phyloP scores from a whole-genome alignment of 2,113 vertebrate species.

The Alaudala cheleensis region DNA sequence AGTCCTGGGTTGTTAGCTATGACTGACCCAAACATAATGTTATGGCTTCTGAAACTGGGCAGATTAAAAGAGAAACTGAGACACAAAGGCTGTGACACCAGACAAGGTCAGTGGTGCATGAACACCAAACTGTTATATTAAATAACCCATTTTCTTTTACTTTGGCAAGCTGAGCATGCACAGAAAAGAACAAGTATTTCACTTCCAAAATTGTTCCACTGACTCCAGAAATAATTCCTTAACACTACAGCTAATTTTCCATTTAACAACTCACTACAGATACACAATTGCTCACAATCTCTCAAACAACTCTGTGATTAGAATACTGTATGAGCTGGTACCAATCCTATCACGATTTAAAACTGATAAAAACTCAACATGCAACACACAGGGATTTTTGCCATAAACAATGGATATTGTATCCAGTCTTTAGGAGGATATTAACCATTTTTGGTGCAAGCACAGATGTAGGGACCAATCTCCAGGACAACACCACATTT shows the following conservation, averaged over 20 bases:
- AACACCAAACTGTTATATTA: background rate
- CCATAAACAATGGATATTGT: background rate
- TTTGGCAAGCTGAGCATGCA: background rate
- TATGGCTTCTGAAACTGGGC: background rate
- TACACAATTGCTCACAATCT: background rate
- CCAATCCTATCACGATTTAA: rapidly evolving
- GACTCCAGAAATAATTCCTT: background rate
- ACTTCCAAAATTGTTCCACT: background rate
- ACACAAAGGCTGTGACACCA: background rate
- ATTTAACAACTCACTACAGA: background rate
- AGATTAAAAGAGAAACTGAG: background rate
- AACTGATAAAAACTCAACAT: background rate
- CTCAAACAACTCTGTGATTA: background rate
- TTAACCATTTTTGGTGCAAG: background rate
- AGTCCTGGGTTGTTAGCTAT: background rate
- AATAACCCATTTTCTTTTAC: background rate
- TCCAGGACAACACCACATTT: background rate
- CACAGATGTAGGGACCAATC: background rate
- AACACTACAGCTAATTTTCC: background rate
- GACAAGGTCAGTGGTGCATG: background rate
- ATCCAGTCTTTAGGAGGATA: background rate
- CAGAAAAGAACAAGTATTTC: background rate
- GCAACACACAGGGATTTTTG: background rate
- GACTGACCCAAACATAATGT: background rate
- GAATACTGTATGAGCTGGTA: background rate